Conservation (phyloP, 2,888 invertebrate species). For the Napeogenes inachia region DNA sequence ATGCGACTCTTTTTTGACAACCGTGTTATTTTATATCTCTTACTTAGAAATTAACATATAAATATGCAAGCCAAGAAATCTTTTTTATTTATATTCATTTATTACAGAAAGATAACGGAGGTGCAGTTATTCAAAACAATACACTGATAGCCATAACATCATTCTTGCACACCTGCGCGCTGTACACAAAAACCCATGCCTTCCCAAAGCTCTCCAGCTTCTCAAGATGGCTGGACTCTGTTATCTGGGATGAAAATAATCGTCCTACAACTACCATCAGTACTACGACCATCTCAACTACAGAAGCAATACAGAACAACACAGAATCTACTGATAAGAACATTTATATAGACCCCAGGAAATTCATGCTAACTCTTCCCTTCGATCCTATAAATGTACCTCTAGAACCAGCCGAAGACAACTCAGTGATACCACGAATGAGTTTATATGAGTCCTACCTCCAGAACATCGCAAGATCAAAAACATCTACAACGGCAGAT, state of each 20-base stretch:
- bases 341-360: conserved; percentile 45
- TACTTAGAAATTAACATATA: too few relatives aligned
- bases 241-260: conserved; percentile 66
- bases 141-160: conserved; percentile 57
- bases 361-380: conserved; percentile 58
- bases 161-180: conserved; percentile 60
- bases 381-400: conserved; percentile 65
- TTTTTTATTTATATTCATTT: background rate
- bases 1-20: too few relatives aligned
- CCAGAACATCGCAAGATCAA: conserved; percentile 47
- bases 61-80: too few relatives aligned
- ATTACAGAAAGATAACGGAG: conserved; percentile 67
- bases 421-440: conserved; percentile 63
- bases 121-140: conserved; percentile 66
- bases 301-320: conserved; percentile 26
- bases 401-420: conserved; percentile 61
- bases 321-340: conserved; percentile 37
- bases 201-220: conserved; percentile 62
- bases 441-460: conserved; percentile 68
- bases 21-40: too few relatives aligned
- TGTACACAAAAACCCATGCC: conserved; percentile 62
- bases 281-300: conserved; percentile 25
- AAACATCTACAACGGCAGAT: conserved; percentile 48
- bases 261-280: conserved; percentile 42
- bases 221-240: conserved; percentile 56